These are phyloP conservation scores for Mesorhabditis belari DNA, from an alignment of 2,888 invertebrate species.

Conservation along the genomic window DNA sequence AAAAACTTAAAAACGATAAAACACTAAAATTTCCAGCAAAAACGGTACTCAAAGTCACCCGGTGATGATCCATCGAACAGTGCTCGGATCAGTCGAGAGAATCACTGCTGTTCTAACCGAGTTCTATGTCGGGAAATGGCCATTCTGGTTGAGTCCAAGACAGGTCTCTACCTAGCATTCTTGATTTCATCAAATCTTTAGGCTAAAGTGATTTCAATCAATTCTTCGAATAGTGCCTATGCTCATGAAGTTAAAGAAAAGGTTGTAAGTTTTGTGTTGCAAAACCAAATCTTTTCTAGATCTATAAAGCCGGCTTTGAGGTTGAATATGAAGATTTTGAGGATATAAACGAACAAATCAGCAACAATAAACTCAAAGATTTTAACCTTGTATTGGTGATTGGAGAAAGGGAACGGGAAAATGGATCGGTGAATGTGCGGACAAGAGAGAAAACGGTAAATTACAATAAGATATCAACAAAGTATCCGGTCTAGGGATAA, in stretches of 20 bases:
- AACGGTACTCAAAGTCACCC: slow-evolving; percentile 81
- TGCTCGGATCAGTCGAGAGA: slow-evolving; percentile 91
- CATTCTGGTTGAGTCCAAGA: slow-evolving; percentile 94
- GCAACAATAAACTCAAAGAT: slow-evolving; percentile 92
- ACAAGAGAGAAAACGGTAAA: slow-evolving; percentile 87
- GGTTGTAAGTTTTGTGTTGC: slow-evolving; percentile 7
- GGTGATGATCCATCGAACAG: slow-evolving; percentile 94
- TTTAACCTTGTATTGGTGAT: slow-evolving; percentile 99
- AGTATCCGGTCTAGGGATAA: too few species aligned
- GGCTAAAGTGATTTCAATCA: slow-evolving; percentile 78
- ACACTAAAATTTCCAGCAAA: slow-evolving; percentile 63
- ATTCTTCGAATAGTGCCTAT: slow-evolving; percentile 78
- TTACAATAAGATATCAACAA: too few species aligned
- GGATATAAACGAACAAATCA: slow-evolving; percentile 94
- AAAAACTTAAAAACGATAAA: neutral
- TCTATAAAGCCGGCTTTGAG: slow-evolving; percentile 71
- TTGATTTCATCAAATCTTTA: slow-evolving; percentile 3
- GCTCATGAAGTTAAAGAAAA: slow-evolving; percentile 33
- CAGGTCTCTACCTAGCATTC: slow-evolving; percentile 63
- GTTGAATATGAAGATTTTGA: slow-evolving; percentile 85
- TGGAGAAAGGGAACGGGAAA: slow-evolving; percentile 85
- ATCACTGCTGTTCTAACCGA: slow-evolving; percentile 96
- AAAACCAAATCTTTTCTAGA: neutral
- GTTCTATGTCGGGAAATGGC: slow-evolving; percentile 97
- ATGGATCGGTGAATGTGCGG: slow-evolving; percentile 88